These are phyloP conservation scores for Saccostrea echinata DNA, from an alignment of 1,140 invertebrate genomes.

Conservation along the genomic window DNA sequence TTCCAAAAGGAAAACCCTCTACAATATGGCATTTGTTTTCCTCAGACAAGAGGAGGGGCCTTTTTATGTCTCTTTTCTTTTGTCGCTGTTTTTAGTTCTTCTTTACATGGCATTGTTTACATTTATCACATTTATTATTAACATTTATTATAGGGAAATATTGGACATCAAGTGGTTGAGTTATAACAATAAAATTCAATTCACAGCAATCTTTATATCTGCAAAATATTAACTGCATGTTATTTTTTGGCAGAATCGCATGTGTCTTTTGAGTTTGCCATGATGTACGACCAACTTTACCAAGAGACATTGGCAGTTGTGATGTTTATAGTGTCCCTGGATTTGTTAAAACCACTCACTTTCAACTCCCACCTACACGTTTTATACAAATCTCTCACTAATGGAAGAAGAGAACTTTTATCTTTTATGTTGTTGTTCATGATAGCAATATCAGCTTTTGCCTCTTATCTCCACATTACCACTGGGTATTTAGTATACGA, in stretches of 20 bases:
- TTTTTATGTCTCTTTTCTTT: too few species aligned
- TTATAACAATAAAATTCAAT: too few species aligned
- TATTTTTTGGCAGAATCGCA: slow-evolving; percentile 47
- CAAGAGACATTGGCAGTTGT: slow-evolving; percentile 39
- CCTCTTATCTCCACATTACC: slow-evolving; percentile 49
- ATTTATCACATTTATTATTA: too few species aligned
- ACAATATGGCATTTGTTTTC: too few species aligned
- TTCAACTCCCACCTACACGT: slow-evolving; percentile 62
- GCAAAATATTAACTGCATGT: too few species aligned
- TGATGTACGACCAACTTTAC: slow-evolving; percentile 56
- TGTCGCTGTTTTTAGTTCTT: too few species aligned
- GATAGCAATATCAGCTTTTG: slow-evolving; percentile 54
- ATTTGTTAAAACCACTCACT: slow-evolving; percentile 56
- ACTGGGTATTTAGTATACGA: slow-evolving; percentile 21
- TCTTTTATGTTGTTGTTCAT: slow-evolving; percentile 43
- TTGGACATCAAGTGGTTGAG: too few species aligned
- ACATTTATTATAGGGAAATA: too few species aligned
- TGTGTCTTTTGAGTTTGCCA: slow-evolving; percentile 56
- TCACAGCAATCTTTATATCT: too few species aligned
- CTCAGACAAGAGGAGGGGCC: too few species aligned
- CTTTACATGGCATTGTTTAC: too few species aligned
- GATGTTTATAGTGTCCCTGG: slow-evolving; percentile 55
- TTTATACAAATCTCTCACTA: slow-evolving; percentile 51
- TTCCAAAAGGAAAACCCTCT: too few species aligned
- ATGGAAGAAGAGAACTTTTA: slow-evolving; percentile 28